Base-by-base conservation (phyloP, 2,888 invertebrate species). In the Tetrapedia diversipes region DNA sequence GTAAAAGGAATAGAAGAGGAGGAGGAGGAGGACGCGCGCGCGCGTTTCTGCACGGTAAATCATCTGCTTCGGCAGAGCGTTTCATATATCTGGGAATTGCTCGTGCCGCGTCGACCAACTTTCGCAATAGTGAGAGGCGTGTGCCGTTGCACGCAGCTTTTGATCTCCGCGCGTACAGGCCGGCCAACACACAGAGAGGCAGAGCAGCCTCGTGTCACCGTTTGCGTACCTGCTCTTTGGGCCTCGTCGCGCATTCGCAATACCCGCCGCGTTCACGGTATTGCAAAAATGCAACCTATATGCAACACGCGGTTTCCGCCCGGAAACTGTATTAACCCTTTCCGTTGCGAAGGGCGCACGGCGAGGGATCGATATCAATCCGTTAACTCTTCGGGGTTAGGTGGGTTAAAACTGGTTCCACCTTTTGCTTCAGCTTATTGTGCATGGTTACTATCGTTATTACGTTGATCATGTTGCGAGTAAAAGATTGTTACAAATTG, bases 71-170 rank as follows among this genome's bases (percentile, higher is more conserved):
- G 76, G 68, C 65, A 69, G 74, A 73, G 53, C 72, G 77, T 76
- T 75, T 80, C 70, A 65, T 60, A 60, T 47, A 60, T 74, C 54
- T 74, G 77, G 64, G 69, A 78, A 83, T 72, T 76, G 75, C 67
- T 41, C 39, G 45, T 43, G 51, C n/a, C n/a, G n/a, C 68, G 56
- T 41, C 61, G 66, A 53, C 64, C 76, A 63, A 63, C 75, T 86
- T 82, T 85, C 86, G 82, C 86, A 86, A 86, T 85, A 86, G 86
- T 87, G 87, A 87, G 87, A 87, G 86, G 87, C 83, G 86, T 86
- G 83, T 85, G 83, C 86, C 80, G 70, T 82, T 83, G 86, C 84
- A 83, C 83, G 83, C 80, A 83, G 73, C 83, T 83, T 83, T 83
- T 82, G 77, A 80, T 82, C 80, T 78, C 75, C 29, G 41, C 10